Evolutionary conservation across 1,140 invertebrate species (phyloP).

Genomic region (Drosophila nikananu): DNA sequence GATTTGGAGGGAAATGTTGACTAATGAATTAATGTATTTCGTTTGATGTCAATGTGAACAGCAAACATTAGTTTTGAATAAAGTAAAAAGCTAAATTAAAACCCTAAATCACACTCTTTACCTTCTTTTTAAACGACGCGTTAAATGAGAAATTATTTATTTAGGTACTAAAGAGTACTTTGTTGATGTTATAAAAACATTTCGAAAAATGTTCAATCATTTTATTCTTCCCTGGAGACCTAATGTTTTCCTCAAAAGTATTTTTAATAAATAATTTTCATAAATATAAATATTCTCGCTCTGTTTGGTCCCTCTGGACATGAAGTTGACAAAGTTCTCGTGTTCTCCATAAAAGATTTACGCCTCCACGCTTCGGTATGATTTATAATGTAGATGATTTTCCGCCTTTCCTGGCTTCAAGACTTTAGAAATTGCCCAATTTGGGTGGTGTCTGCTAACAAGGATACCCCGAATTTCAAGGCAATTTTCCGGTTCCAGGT

Average conservation of each 20-base stretch:
- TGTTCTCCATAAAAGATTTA: conserved; percentile 41
- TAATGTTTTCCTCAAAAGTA: neutral
- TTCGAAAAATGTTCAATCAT: too few species aligned
- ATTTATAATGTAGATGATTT: conserved; percentile 36
- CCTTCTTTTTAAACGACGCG: neutral
- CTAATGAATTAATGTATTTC: neutral
- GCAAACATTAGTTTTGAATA: neutral
- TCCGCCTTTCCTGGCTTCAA: neutral
- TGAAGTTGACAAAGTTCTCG: conserved; percentile 17
- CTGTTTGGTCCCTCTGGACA: conserved; percentile 1
- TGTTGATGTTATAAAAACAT: neutral
- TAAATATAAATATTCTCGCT: conserved; percentile 1
- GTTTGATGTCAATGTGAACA: neutral
- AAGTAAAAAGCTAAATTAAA: neutral
- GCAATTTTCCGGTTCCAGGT: conserved; percentile 2
- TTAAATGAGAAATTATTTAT: neutral
- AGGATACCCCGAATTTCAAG: neutral
- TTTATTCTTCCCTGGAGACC: neutral
- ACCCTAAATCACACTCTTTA: too few species aligned
- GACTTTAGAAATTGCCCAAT: neutral
- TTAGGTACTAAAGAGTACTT: neutral
- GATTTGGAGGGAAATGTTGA: neutral
- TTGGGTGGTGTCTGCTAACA: conserved; percentile 8
- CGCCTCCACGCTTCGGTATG: conserved; percentile 14
- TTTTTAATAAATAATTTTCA: conserved; percentile 10